These are phyloP conservation scores for Macrotrachela quadricornifera DNA, from an alignment of 1,140 invertebrate genomes.

Conservation along the genomic window DNA sequence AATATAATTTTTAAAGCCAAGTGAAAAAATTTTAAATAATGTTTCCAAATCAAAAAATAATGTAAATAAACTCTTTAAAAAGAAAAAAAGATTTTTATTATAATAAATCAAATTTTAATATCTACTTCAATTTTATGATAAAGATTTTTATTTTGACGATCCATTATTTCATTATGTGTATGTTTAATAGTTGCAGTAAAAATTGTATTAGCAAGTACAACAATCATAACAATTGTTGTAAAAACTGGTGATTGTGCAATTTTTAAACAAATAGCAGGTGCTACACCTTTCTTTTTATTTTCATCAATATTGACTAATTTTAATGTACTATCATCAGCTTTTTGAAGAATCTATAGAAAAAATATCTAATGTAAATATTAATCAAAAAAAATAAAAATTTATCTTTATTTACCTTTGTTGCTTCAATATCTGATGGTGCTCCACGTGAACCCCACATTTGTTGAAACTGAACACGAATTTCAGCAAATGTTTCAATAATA, in stretches of 20 bases:
- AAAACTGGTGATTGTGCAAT: conserved; percentile 59
- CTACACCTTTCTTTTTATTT: conserved; percentile 67
- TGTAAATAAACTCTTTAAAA: conserved; percentile 59
- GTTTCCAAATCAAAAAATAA: conserved; percentile 81
- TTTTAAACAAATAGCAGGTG: conserved; percentile 43
- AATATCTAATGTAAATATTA: too few relatives aligned
- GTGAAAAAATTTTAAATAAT: conserved; percentile 87
- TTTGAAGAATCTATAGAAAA: background rate
- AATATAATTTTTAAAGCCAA: conserved; percentile 77
- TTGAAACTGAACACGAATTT: conserved; percentile 96
- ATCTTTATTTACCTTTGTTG: too few relatives aligned
- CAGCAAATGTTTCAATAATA: conserved; percentile 98
- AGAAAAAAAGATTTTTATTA: background rate
- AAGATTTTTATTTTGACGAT: conserved; percentile 25
- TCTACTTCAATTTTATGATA: conserved; percentile 63
- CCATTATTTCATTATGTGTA: conserved; percentile 51
- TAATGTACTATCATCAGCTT: conserved; percentile 31
- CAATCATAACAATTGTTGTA: conserved; percentile 71
- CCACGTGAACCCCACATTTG: conserved; percentile 78
- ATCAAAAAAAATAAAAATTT: too few relatives aligned
- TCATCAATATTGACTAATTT: conserved; percentile 79
- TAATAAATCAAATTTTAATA: background rate
- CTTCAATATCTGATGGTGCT: too few relatives aligned
- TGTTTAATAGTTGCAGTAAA: conserved; percentile 88
- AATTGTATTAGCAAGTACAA: conserved; percentile 79